Conservation (phyloP, 2,113 vertebrate genomes). For the Mellivora capensis region DNA sequence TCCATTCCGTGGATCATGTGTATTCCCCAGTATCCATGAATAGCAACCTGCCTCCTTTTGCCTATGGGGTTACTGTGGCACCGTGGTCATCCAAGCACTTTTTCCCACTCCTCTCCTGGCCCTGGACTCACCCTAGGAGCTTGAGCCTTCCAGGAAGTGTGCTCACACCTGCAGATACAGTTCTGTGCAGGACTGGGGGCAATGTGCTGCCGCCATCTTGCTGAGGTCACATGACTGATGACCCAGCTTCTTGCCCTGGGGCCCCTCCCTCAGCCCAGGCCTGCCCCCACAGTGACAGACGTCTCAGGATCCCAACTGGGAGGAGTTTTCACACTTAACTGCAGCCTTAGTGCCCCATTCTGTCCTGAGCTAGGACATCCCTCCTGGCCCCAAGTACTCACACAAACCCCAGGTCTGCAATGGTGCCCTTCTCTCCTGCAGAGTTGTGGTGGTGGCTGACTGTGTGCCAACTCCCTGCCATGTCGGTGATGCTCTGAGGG, state of each 20-base stretch:
- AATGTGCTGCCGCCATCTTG: neutral
- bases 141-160: neutral
- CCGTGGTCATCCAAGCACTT: neutral
- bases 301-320: neutral
- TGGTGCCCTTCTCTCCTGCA: accelerated
- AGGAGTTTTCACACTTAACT: neutral
- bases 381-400: neutral
- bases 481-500: no score
- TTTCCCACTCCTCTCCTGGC: no score
- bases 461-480: neutral
- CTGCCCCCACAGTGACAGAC: accelerated
- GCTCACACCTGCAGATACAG: no score
- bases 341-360: neutral
- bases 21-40: neutral
- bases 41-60: neutral
- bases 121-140: no score
- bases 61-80: neutral
- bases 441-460: neutral
- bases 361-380: no score
- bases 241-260: neutral
- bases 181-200: neutral
- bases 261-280: no score
- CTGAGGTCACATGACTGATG: no score
- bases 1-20: neutral
- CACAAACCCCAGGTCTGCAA: neutral